Evolutionary conservation across 2,888 invertebrate species (phyloP).

Genomic region (Himalopsyche kuldschensis): DNA sequence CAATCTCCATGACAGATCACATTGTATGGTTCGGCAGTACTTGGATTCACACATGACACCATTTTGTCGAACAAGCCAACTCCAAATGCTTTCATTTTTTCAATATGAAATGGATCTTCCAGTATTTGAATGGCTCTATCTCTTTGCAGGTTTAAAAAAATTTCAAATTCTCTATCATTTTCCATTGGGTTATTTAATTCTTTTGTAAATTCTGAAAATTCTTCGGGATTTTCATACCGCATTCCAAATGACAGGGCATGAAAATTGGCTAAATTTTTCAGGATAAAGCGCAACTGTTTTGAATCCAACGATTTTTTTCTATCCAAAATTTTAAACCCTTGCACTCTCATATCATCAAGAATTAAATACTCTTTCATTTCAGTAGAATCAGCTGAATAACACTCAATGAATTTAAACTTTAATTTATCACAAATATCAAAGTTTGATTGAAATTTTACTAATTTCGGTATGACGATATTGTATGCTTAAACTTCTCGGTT

Average conservation of each 20-base stretch:
- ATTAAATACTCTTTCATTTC: constrained; percentile 18
- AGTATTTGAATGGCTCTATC: constrained; percentile 3
- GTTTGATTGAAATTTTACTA: constrained; percentile 6
- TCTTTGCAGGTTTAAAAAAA: neutral
- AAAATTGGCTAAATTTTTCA: constrained; percentile 17
- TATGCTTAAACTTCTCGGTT: constrained; percentile 30
- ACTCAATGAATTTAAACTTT: constrained; percentile 11
- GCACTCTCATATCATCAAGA: constrained; percentile 14
- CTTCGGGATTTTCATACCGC: constrained; percentile 5
- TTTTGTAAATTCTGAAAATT: neutral
- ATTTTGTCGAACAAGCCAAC: neutral
- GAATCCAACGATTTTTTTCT: constrained; percentile 11
- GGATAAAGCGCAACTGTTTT: constrained; percentile 3
- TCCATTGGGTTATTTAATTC: neutral
- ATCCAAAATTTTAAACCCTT: constrained; percentile 13
- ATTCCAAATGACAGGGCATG: constrained; percentile 29
- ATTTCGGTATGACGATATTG: constrained; percentile 10
- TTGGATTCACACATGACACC: neutral
- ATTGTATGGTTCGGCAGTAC: neutral
- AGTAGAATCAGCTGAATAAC: constrained; percentile 3
- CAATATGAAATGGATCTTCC: neutral
- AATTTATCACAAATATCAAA: neutral
- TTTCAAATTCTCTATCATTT: neutral
- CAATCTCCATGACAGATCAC: constrained; percentile 33
- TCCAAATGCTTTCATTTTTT: constrained; percentile 9